Evolutionary conservation across 2,888 invertebrate genomes (phyloP).

Genomic region (Gastracanthus pulcherrimus): DNA sequence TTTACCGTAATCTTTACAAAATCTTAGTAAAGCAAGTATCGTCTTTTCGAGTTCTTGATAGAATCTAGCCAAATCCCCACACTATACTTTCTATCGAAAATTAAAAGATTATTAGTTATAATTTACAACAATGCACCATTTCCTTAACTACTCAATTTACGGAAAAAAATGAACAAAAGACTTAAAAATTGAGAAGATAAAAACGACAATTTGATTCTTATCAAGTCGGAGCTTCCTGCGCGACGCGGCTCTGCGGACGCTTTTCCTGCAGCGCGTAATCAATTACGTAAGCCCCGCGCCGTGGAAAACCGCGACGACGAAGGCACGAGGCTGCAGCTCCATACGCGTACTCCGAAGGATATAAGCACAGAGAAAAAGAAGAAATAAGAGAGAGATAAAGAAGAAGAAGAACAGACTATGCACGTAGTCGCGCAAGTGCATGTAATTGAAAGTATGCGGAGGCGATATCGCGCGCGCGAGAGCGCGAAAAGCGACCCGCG

Average conservation of each 20-base stretch:
- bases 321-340: background rate
- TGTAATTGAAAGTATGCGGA: constrained; percentile 41
- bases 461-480: constrained; percentile 34
- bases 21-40: background rate
- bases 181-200: background rate
- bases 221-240: background rate
- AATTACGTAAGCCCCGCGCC: constrained; percentile 8
- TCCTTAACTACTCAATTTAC: no score
- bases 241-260: background rate
- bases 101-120: background rate
- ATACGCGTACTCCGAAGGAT: no score
- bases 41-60: background rate
- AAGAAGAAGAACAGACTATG: background rate
- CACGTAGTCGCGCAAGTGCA: background rate
- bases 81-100: background rate
- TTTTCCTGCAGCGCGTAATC: background rate
- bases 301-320: background rate
- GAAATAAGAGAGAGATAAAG: no score
- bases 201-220: constrained; percentile 2
- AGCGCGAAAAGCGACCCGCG: constrained; percentile 13
- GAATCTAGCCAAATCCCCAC: background rate
- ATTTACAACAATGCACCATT: background rate
- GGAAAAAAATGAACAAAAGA: background rate
- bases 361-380: no score
- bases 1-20: no score